Conservation (phyloP, 1,140 invertebrate genomes). For the Oryctes rhinoceros region DNA sequence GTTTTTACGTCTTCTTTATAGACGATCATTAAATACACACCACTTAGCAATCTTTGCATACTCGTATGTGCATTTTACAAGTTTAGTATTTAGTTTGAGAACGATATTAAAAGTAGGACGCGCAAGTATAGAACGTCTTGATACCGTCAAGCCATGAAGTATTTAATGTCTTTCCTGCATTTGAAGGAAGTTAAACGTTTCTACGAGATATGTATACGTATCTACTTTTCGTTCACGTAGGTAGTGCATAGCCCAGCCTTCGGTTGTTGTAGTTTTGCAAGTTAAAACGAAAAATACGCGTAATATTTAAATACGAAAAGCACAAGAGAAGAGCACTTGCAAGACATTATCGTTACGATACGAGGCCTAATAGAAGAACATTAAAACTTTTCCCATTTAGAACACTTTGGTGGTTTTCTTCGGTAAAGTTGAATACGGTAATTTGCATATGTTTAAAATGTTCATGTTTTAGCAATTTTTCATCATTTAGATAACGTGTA, state of each 20-base stretch:
- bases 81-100: too few relatives aligned
- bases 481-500: not conserved
- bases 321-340: not conserved
- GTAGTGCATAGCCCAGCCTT: too few relatives aligned
- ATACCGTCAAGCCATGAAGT: too few relatives aligned
- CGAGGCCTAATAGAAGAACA: not conserved
- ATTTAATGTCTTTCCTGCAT: too few relatives aligned
- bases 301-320: not conserved
- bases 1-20: not conserved
- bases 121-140: too few relatives aligned
- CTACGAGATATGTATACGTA: too few relatives aligned
- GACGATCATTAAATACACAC: not conserved
- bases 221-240: too few relatives aligned
- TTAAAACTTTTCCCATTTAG: not conserved
- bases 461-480: not conserved
- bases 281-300: too few relatives aligned
- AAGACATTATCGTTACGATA: not conserved
- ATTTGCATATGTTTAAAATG: constrained; percentile 14
- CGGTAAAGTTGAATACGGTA: not conserved
- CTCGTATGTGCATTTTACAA: not conserved
- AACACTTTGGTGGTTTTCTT: not conserved
- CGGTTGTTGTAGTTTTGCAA: too few relatives aligned
- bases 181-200: too few relatives aligned
- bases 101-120: too few relatives aligned
- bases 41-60: not conserved